phyloP scores from a whole-genome alignment of 2,113 vertebrate species.

The Numida meleagris region DNA sequence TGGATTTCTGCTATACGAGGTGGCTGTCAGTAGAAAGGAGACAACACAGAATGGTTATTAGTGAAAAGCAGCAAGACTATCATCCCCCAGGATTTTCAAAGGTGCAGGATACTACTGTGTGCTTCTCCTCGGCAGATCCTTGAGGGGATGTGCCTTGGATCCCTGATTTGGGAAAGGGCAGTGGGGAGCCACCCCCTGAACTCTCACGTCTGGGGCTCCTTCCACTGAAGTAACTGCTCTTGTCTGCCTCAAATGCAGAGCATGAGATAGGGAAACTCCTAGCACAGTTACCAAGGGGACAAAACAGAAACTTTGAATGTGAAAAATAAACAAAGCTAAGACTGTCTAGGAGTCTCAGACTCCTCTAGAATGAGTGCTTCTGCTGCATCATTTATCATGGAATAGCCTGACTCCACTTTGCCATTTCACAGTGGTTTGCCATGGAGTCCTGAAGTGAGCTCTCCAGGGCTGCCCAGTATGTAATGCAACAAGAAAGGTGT shows the following conservation, averaged over 20 bases:
- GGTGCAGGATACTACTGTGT: fast-evolving
- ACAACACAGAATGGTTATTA: background rate
- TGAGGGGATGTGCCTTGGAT: fast-evolving
- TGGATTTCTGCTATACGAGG: background rate
- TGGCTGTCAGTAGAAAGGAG: background rate
- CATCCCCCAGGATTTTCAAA: background rate
- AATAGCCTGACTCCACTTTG: background rate
- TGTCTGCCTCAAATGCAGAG: background rate
- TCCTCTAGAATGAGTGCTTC: fast-evolving
- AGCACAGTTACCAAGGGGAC: constrained; percentile 22
- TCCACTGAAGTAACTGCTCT: background rate
- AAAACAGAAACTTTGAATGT: background rate
- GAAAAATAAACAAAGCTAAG: constrained; percentile 12
- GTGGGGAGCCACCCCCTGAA: background rate
- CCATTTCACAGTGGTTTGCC: background rate
- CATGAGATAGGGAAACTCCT: background rate
- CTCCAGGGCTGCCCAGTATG: fast-evolving
- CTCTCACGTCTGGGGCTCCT: background rate
- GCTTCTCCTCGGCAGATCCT: background rate
- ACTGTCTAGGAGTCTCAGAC: background rate
- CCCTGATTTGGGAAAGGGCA: background rate
- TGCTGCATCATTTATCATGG: fast-evolving
- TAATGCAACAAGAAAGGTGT: fast-evolving
- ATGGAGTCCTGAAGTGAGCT: background rate
- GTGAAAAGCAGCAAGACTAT: background rate